Percentiles rank a stretch among this genome's conserved stretches.
These are phyloP conservation scores for Erannis defoliaria DNA, from an alignment of 2,888 invertebrate species.

Conservation along the genomic window DNA sequence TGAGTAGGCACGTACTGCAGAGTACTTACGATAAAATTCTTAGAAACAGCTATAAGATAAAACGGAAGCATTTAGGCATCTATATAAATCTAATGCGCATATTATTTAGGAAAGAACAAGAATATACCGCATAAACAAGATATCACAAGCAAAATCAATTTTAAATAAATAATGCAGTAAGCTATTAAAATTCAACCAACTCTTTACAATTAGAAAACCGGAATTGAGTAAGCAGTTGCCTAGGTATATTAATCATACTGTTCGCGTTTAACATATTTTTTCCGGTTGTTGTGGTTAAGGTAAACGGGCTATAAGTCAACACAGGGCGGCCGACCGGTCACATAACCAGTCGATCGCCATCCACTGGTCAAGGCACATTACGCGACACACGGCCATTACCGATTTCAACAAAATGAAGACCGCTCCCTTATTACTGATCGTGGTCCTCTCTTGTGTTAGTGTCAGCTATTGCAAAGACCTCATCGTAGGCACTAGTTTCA, in stretches of 20 bases:
- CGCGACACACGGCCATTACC: slow-evolving; percentile 37
- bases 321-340: slow-evolving; percentile 20
- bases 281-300: slow-evolving; percentile 61
- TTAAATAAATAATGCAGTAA: background rate
- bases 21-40: too few species aligned
- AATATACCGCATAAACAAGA: background rate
- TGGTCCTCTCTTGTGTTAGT: slow-evolving; percentile 65
- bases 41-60: background rate
- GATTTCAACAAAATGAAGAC: slow-evolving; percentile 68
- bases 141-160: too few species aligned
- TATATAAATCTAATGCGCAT: too few species aligned
- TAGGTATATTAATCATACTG: slow-evolving; percentile 16
- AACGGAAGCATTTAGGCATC: too few species aligned
- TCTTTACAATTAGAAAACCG: slow-evolving; percentile 5
- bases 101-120: background rate
- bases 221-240: background rate
- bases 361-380: slow-evolving; percentile 61
- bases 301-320: slow-evolving; percentile 59
- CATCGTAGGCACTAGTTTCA: slow-evolving; percentile 79
- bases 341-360: slow-evolving; percentile 59
- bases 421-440: slow-evolving; percentile 61
- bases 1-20: too few species aligned
- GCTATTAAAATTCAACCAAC: background rate
- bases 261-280: slow-evolving; percentile 56
- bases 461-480: slow-evolving; percentile 72